Evolutionary conservation across 2,888 invertebrate genomes (phyloP).

Genomic region (Ellobium chinense): DNA sequence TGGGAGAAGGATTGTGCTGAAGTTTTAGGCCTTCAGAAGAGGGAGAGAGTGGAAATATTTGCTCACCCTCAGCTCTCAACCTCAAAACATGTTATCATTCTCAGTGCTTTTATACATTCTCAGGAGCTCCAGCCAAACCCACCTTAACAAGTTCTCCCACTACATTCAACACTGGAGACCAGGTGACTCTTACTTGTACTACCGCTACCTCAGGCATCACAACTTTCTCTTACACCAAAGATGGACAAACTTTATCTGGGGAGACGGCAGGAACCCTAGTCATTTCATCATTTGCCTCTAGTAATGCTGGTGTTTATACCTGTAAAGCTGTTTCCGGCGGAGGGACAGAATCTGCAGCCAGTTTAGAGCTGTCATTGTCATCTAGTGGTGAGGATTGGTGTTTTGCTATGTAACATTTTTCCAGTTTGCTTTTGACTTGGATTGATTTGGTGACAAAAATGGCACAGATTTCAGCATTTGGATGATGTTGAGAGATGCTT

Average conservation of each 20-base stretch:
- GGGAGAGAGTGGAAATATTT: no score
- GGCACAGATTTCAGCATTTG: background rate
- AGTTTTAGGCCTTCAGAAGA: no score
- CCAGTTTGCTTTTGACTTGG: background rate
- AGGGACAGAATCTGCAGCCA: background rate
- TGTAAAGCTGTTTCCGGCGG: background rate
- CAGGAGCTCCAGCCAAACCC: conserved; percentile 16
- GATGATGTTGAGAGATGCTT: no score
- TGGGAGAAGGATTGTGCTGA: no score
- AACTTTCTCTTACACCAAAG: background rate
- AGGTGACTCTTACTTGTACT: background rate
- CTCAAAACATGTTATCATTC: no score
- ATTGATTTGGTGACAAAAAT: background rate
- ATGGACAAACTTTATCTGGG: background rate
- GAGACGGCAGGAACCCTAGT: background rate
- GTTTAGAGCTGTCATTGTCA: background rate
- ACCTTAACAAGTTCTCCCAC: background rate
- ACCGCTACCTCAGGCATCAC: background rate
- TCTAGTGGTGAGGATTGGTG: background rate
- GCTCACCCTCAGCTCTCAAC: no score
- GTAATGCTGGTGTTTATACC: background rate
- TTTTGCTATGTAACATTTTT: background rate
- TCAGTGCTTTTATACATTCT: no score
- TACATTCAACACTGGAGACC: background rate
- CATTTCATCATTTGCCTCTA: background rate